A percentile compares a stretch with the other conserved stretches of the same genome.
Evolutionary conservation across 2,113 vertebrate species (phyloP).

Genomic region (Piaya cayana): DNA sequence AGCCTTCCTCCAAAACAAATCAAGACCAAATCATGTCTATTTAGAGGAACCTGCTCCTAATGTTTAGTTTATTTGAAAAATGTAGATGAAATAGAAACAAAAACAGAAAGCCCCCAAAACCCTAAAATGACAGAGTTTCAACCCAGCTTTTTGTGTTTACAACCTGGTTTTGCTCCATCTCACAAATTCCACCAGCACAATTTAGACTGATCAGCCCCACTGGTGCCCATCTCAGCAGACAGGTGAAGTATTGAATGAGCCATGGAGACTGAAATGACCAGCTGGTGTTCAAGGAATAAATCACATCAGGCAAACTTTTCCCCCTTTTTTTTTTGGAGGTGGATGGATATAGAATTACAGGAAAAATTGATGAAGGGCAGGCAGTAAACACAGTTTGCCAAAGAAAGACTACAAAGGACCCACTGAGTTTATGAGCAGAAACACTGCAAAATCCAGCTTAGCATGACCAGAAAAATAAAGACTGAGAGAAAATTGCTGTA

Average conservation of each 20-base stretch:
- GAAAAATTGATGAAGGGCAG: not conserved
- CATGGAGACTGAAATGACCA: slow-evolving; percentile 26
- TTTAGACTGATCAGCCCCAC: not conserved
- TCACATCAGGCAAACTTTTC: not conserved
- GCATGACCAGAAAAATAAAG: not conserved
- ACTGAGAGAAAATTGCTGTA: not conserved
- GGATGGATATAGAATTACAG: not conserved
- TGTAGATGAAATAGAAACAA: not conserved
- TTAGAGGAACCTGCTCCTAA: not conserved
- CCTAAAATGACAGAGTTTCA: not conserved
- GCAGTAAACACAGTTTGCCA: not conserved
- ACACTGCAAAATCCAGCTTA: not conserved
- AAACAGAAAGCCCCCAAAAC: not conserved
- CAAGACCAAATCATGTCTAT: not conserved
- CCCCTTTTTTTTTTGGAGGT: not conserved
- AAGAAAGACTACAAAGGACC: not conserved
- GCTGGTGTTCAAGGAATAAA: not conserved
- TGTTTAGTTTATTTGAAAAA: not conserved
- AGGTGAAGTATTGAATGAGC: not conserved
- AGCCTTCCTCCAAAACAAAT: not conserved
- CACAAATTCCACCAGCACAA: not conserved
- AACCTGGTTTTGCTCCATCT: not conserved
- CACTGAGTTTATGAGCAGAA: not conserved
- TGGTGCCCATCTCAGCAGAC: not conserved
- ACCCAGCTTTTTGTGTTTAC: not conserved